These are phyloP conservation scores for Uropsilus gracilis DNA, from an alignment of 2,113 vertebrate genomes.

Conservation along the genomic window DNA sequence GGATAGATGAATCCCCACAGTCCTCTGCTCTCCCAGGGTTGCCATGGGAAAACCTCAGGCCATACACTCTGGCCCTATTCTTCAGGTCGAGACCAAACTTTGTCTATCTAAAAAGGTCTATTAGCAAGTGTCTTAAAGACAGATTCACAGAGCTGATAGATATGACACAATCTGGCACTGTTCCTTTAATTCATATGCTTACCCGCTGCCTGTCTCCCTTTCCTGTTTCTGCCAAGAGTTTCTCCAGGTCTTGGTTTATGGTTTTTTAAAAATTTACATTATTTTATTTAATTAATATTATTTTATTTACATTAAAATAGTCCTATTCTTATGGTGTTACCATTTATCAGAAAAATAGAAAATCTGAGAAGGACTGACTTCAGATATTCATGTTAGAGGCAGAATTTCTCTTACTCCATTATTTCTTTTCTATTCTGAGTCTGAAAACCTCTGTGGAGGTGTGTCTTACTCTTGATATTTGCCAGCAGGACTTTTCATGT, in stretches of 20 bases:
- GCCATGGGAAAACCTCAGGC: too few relatives aligned
- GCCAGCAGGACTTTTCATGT: neutral
- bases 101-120: too few relatives aligned
- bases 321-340: neutral
- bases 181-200: neutral
- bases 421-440: neutral
- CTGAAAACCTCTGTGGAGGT: neutral
- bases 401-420: neutral
- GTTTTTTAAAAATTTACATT: neutral
- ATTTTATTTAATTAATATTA: too few relatives aligned
- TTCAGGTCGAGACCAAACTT: too few relatives aligned
- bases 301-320: neutral
- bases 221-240: neutral
- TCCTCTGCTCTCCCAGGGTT: too few relatives aligned
- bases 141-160: neutral
- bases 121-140: neutral
- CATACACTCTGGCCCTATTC: neutral
- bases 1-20: too few relatives aligned
- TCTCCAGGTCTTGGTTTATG: neutral
- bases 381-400: neutral
- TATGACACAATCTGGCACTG: neutral
- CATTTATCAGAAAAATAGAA: neutral
- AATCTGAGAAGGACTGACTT: neutral
- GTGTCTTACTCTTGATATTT: neutral
- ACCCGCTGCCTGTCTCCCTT: accelerated